These are phyloP conservation scores for Cyclina sinensis DNA, from an alignment of 1,140 invertebrate species.

Conservation along the genomic window DNA sequence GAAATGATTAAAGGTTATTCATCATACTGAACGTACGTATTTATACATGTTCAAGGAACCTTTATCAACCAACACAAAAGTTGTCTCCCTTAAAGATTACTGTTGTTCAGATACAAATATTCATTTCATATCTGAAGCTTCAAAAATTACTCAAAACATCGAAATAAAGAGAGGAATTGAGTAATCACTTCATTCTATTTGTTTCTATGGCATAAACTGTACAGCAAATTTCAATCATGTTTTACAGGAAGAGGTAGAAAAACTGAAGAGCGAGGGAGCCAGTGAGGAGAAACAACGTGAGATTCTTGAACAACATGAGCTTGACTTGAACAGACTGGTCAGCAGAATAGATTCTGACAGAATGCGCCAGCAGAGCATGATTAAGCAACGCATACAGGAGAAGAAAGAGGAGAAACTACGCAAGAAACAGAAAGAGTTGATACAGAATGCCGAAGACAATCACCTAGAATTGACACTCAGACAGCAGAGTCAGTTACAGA, in stretches of 20 bases:
- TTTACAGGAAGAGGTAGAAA: constrained; percentile 83
- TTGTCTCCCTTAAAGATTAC: too few relatives aligned
- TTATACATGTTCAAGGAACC: too few relatives aligned
- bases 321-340: constrained; percentile 79
- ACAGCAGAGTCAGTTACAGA: constrained; percentile 78
- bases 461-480: constrained; percentile 77
- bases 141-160: too few relatives aligned
- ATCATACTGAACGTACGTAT: too few relatives aligned
- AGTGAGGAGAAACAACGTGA: constrained; percentile 81
- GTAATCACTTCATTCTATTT: too few relatives aligned
- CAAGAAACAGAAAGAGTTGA: constrained; percentile 76
- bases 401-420: constrained; percentile 79
- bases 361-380: constrained; percentile 83
- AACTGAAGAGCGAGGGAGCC: constrained; percentile 76
- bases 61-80: too few relatives aligned
- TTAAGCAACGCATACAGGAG: constrained; percentile 82
- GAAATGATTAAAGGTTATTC: too few relatives aligned
- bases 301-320: constrained; percentile 82
- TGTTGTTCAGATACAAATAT: too few relatives aligned
- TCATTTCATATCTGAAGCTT: too few relatives aligned
- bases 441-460: constrained; percentile 76
- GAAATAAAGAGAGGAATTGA: too few relatives aligned
- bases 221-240: too few relatives aligned
- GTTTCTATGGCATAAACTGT: too few relatives aligned
- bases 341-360: constrained; percentile 84